Percentiles rank a stretch among this genome's conserved stretches.
These are phyloP conservation scores for Orycteropus afer DNA, from an alignment of 2,113 vertebrate species.

Conservation along the genomic window DNA sequence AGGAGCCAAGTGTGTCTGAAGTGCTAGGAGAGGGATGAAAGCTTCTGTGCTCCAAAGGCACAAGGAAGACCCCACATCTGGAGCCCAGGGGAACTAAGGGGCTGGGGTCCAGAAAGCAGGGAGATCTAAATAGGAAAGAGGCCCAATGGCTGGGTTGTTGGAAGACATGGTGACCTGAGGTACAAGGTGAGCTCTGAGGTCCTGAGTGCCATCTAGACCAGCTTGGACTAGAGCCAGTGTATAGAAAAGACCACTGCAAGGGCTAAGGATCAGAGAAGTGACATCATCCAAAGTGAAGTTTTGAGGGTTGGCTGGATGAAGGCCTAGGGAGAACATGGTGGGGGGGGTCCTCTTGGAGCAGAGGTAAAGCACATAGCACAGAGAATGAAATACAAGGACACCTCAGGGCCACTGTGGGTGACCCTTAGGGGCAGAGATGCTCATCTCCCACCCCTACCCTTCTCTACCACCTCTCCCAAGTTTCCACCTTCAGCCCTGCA, in stretches of 20 bases:
- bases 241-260: neutral
- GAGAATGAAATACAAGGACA: neutral
- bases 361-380: neutral
- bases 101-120: neutral
- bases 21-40: neutral
- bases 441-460: neutral
- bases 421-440: neutral
- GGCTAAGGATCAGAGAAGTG: neutral
- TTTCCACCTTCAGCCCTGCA: neutral
- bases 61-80: neutral
- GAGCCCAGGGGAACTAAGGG: neutral
- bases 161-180: neutral
- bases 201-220: neutral
- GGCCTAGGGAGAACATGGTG: fast-evolving
- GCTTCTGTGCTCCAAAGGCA: neutral
- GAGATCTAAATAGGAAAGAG: neutral
- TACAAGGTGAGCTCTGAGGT: neutral
- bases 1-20: neutral
- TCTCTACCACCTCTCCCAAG: neutral
- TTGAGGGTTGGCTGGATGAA: neutral
- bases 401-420: neutral
- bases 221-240: neutral
- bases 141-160: too few relatives aligned
- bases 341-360: neutral
- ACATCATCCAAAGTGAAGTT: neutral